A percentile compares a stretch with the other conserved stretches of the same genome.
Evolutionary conservation across 2,888 invertebrate genomes (phyloP).

Genomic region (Drosophila mercatorum): DNA sequence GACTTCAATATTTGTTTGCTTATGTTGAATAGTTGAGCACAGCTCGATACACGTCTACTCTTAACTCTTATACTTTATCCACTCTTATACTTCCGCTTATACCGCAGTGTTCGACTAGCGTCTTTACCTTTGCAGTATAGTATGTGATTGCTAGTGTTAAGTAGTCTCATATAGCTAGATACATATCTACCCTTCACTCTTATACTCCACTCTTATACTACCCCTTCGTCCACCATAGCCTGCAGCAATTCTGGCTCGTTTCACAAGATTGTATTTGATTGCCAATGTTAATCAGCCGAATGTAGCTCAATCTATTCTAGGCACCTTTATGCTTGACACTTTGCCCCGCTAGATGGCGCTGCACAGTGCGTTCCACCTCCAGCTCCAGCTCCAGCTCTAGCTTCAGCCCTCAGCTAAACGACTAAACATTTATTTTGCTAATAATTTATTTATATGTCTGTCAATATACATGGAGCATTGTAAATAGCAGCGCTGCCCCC

Average conservation of each 20-base stretch:
- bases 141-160: neutral
- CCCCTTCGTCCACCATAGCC: too few relatives aligned
- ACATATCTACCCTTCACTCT: neutral
- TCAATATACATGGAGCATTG: slow-evolving; percentile 69
- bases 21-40: too few relatives aligned
- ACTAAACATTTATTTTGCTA: slow-evolving; percentile 79
- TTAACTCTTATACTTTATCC: too few relatives aligned
- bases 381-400: neutral
- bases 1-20: neutral
- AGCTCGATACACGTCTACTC: too few relatives aligned
- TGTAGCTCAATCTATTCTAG: slow-evolving; percentile 38
- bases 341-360: slow-evolving; percentile 34
- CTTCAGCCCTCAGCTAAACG: slow-evolving; percentile 65
- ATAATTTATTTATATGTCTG: slow-evolving; percentile 79
- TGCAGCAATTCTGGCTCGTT: neutral
- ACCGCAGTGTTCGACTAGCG: too few relatives aligned
- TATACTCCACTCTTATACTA: neutral
- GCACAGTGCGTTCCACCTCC: neutral
- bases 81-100: too few relatives aligned
- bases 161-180: neutral
- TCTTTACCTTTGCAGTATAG: neutral
- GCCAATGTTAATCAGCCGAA: slow-evolving; percentile 34
- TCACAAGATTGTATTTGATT: slow-evolving; percentile 28
- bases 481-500: slow-evolving; percentile 50
- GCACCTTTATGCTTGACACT: slow-evolving; percentile 17